A percentile compares a stretch with the other conserved stretches of the same genome.
Evolutionary conservation across 2,113 vertebrate species (phyloP).

Genomic region (Brienomyrus brachyistius): DNA sequence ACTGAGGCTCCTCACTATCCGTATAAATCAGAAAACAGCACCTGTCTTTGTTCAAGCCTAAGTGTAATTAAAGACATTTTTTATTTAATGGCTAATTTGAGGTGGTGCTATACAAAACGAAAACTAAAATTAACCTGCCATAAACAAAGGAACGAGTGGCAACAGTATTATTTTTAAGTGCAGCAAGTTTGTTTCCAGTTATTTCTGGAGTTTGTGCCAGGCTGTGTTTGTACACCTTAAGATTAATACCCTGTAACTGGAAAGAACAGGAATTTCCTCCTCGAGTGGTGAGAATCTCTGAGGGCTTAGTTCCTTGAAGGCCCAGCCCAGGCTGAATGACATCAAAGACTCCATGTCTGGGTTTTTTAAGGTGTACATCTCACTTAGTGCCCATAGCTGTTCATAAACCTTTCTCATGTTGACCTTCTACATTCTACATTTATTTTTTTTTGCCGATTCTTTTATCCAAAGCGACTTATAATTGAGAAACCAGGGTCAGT

Average conservation of each 20-base stretch:
- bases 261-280: neutral
- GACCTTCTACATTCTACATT: neutral
- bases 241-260: neutral
- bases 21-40: neutral
- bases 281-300: neutral
- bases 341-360: neutral
- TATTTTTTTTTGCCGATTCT: neutral
- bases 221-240: neutral
- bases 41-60: neutral
- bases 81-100: neutral
- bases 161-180: neutral
- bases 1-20: neutral
- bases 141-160: neutral
- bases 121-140: neutral
- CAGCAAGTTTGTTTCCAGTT: neutral
- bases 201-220: constrained; percentile 3
- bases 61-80: neutral
- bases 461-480: neutral
- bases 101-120: neutral
- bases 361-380: neutral
- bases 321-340: neutral
- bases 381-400: neutral
- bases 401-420: neutral
- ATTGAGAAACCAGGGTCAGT: neutral
- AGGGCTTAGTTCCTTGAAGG: neutral